A percentile compares a stretch with the other conserved stretches of the same genome.
These are phyloP conservation scores for Australoheros facetus DNA, from an alignment of 2,797 vertebrate genomes.

Conservation along the genomic window DNA sequence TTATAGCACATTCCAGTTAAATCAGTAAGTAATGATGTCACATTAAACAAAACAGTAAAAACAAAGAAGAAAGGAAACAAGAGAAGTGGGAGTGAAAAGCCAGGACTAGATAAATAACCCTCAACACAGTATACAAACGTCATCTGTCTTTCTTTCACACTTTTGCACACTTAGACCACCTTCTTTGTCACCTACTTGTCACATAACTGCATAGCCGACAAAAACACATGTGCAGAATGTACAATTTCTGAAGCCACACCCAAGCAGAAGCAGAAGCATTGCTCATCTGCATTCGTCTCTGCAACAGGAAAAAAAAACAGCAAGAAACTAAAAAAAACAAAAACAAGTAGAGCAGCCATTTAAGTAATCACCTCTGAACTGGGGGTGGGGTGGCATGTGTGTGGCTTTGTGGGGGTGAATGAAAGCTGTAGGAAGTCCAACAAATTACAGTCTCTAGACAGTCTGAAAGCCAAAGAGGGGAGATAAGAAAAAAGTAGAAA, in stretches of 20 bases:
- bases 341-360: background rate
- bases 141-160: background rate
- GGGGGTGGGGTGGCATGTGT: background rate
- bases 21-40: conserved; percentile 77
- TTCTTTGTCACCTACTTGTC: background rate
- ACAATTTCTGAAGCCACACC: conserved; percentile 45
- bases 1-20: conserved; percentile 74
- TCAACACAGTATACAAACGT: background rate
- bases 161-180: background rate
- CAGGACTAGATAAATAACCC: conserved; percentile 20
- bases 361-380: background rate
- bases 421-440: background rate
- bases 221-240: conserved; percentile 1
- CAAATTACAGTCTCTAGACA: background rate
- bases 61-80: conserved; percentile 33
- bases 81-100: conserved; percentile 11
- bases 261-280: conserved; percentile 6
- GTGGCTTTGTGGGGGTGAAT: background rate
- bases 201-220: background rate
- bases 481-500: background rate
- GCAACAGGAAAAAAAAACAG: background rate
- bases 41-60: conserved; percentile 50
- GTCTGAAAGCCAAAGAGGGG: background rate
- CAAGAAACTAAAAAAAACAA: background rate
- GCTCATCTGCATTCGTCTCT: background rate